Percentiles rank a stretch among this genome's conserved stretches.
phyloP scores from a whole-genome alignment of 2,888 invertebrate genomes.

The Drosophila austrosaltans region DNA sequence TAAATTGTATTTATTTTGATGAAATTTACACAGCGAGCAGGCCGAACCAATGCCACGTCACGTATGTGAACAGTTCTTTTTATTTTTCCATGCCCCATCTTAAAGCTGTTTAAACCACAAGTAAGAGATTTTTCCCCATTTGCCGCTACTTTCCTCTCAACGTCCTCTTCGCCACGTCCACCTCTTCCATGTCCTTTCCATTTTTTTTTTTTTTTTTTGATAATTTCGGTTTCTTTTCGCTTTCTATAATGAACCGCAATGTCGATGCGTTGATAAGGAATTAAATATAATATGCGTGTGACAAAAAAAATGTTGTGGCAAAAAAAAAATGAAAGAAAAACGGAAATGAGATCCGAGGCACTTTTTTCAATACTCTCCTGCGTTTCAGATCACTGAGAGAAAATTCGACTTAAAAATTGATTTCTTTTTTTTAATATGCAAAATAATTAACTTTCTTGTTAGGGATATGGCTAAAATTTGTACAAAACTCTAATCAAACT shows the following conservation, averaged over 20 bases:
- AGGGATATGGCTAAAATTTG: too few species aligned
- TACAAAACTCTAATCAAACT: too few species aligned
- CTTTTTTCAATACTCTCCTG: constrained; percentile 14
- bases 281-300: constrained; percentile 64
- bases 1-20: constrained; percentile 81
- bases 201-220: constrained; percentile 15
- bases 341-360: constrained; percentile 46
- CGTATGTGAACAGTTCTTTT: constrained; percentile 11
- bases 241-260: constrained; percentile 63
- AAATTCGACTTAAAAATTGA: not conserved
- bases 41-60: constrained; percentile 39
- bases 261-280: constrained; percentile 54
- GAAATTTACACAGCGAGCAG: constrained; percentile 63
- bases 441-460: too few species aligned
- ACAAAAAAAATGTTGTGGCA: constrained; percentile 19
- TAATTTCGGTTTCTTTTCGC: constrained; percentile 6
- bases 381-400: constrained; percentile 14
- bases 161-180: not conserved
- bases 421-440: too few species aligned
- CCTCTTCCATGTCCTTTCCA: not conserved
- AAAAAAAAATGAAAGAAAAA: constrained; percentile 5
- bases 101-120: constrained; percentile 28
- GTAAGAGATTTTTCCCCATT: constrained; percentile 8
- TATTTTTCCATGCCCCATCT: constrained; percentile 15
- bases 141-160: not conserved